Percentiles rank a stretch among this genome's conserved stretches.
Evolutionary conservation across 2,888 invertebrate species (phyloP).

Genomic region (Deilephila porcellus): DNA sequence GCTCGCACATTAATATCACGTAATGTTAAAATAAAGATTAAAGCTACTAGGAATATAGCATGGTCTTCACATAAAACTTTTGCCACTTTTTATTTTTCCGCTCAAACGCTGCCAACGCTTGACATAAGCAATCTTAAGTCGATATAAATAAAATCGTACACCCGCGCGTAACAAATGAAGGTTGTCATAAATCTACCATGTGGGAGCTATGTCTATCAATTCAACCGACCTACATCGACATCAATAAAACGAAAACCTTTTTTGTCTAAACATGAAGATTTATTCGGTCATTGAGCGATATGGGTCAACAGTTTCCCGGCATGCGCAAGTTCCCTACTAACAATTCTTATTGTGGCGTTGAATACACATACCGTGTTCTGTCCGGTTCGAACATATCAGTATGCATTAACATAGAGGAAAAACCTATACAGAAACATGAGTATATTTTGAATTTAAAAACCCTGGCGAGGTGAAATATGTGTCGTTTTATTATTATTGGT

Average conservation of each 20-base stretch:
- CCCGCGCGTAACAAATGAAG: not conserved
- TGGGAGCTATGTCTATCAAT: constrained; percentile 40
- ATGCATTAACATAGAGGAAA: too few relatives aligned
- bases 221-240: constrained; percentile 40
- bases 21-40: too few relatives aligned
- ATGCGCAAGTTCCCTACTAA: constrained; percentile 56
- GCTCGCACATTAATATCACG: too few relatives aligned
- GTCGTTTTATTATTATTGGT: too few relatives aligned
- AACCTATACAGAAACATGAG: too few relatives aligned
- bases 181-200: constrained; percentile 4
- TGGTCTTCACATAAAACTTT: constrained; percentile 3
- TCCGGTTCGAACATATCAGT: too few relatives aligned
- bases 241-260: constrained; percentile 44
- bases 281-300: constrained; percentile 73
- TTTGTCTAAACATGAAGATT: constrained; percentile 73
- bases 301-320: constrained; percentile 74
- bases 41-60: too few relatives aligned
- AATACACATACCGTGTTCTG: not conserved
- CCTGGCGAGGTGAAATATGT: too few relatives aligned
- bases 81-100: constrained; percentile 1
- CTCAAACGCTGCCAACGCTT: not conserved
- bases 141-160: constrained; percentile 2
- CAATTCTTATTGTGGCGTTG: constrained; percentile 51
- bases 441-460: too few relatives aligned
- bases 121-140: not conserved